Evolutionary conservation across 1,140 invertebrate species (phyloP), one percentile per base, ranked within the genome.

Genomic region (Drosophila gunungcola): DNA sequence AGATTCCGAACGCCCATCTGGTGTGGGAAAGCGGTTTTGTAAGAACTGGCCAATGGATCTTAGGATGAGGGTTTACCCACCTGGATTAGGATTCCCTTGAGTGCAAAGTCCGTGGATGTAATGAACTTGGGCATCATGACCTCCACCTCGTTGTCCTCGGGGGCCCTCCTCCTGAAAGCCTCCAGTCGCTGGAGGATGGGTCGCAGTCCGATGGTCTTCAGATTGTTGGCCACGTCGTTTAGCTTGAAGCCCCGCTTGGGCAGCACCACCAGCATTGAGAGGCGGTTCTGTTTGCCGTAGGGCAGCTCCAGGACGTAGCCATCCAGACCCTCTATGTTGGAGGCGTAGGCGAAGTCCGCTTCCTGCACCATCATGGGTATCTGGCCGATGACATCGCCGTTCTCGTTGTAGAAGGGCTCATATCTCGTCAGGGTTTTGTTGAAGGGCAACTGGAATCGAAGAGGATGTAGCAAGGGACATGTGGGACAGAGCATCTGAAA

Each of bases 51-150:
- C 7, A 3, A 43, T 10, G 13, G 3, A 2, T 3, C 3, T 21
- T 16, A 21, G 6, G 16, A 21, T 5, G 6, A 32, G 2, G 29
- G 9, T 6, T 56, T 51, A 5, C 39, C 25, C 61, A 53, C 78
- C 91, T 93, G 92, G 96, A 94, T 89, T 2, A 97, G 83, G 2
- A 94, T 78, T 3, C 92, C 70, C 12, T 93, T 94, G 48, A 97
- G 80, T 42, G 95, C 93, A n/a, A 95, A 80, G 74, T 94, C 94
- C 2, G 94, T 95, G 46, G 95, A 93, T 3, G 97, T 94, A 55
- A 92, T 95, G 77, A 97, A 97, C 72, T 94, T 94, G 0, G 97
- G 97, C 52, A 97, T 74, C 60, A 93, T 93, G 5, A 97, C 93
- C 54, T 95, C 92, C 0, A 97, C 93, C 83, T 95, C 94, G 60